Evolutionary conservation across 2,888 invertebrate genomes (phyloP).

Genomic region (Phyllotreta striolata): DNA sequence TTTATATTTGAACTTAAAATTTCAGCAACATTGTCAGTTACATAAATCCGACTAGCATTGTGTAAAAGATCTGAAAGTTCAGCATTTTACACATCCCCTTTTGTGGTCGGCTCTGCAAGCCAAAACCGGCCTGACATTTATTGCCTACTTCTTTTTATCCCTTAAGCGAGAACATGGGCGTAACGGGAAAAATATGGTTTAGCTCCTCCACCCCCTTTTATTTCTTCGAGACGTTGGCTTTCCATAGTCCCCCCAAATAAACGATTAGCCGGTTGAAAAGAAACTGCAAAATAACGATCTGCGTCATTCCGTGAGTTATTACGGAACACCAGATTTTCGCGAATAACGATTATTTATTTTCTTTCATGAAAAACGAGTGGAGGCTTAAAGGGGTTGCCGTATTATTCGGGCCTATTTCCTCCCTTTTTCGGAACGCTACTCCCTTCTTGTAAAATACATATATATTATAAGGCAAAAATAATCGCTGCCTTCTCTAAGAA

Average conservation of each 20-base stretch:
- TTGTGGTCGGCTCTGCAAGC: constrained; percentile 46
- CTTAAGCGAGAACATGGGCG: constrained; percentile 29
- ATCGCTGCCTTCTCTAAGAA: too few relatives aligned
- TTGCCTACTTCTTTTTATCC: constrained; percentile 30
- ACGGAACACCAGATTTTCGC: neutral
- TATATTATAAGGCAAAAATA: too few relatives aligned
- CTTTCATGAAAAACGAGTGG: too few relatives aligned
- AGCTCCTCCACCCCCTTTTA: constrained; percentile 21
- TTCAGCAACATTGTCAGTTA: constrained; percentile 34
- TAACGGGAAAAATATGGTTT: constrained; percentile 25
- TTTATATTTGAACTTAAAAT: constrained; percentile 30
- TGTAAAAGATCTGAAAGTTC: constrained; percentile 42
- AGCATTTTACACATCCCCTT: constrained; percentile 46
- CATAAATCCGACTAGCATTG: constrained; percentile 44
- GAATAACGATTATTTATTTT: too few relatives aligned
- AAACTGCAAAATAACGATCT: constrained; percentile 17
- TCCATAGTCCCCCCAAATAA: constrained; percentile 5
- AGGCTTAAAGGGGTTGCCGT: too few relatives aligned
- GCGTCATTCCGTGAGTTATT: constrained; percentile 12
- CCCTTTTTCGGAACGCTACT: too few relatives aligned
- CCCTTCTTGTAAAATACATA: too few relatives aligned
- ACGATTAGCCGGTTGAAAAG: constrained; percentile 19
- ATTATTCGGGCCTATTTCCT: too few relatives aligned
- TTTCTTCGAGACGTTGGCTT: constrained; percentile 12
- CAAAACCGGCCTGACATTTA: constrained; percentile 49